A percentile compares a stretch with the other conserved stretches of the same genome.
Conservation (phyloP, 2,113 vertebrate genomes). For the Malurus alboscapulatus region DNA sequence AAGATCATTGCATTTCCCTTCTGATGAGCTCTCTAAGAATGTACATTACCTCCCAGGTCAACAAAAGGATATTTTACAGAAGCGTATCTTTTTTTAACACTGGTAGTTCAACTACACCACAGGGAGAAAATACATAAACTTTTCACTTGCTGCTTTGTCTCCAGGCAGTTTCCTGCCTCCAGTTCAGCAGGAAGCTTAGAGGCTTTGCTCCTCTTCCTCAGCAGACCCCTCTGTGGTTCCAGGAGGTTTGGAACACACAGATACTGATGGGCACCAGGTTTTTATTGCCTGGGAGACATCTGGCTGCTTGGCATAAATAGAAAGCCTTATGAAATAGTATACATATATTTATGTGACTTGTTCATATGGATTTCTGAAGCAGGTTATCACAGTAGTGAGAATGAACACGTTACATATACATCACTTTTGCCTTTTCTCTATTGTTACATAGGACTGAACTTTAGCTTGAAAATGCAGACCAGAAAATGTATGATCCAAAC, state of each 20-base stretch:
- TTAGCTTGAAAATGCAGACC: not conserved
- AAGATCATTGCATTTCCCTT: not conserved
- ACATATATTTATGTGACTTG: not conserved
- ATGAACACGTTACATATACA: not conserved
- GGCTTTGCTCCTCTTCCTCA: not conserved
- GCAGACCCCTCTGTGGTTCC: not conserved
- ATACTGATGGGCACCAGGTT: not conserved
- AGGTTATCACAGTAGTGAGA: not conserved
- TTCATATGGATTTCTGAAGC: not conserved
- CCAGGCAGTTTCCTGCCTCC: not conserved
- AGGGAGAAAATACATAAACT: not conserved
- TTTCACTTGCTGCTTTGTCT: constrained; percentile 8
- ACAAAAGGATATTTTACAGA: not conserved
- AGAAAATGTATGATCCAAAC: not conserved
- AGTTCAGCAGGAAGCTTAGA: not conserved
- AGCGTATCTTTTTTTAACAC: not conserved
- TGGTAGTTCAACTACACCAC: constrained; percentile 7
- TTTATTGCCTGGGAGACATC: not conserved
- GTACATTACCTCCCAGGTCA: constrained; percentile 14
- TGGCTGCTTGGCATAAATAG: not conserved
- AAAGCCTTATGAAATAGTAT: not conserved
- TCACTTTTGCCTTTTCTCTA: not conserved
- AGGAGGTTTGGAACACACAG: not conserved
- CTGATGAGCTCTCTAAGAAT: not conserved
- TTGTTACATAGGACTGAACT: not conserved